These are phyloP conservation scores for Tetranychus piercei DNA, from an alignment of 2,888 invertebrate species.

Conservation along the genomic window DNA sequence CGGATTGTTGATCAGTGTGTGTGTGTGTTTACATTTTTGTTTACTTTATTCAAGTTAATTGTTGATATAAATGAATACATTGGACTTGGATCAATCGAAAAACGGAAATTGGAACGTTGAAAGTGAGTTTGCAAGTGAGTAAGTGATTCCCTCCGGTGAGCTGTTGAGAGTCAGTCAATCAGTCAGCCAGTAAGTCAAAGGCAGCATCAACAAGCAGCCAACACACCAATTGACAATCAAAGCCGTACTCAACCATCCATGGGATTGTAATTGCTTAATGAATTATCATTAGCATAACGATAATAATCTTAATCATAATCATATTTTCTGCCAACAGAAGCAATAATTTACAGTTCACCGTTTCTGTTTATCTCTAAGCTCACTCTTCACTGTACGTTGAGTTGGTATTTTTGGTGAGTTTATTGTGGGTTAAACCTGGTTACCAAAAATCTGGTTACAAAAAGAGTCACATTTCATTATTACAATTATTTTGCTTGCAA, in stretches of 20 bases:
- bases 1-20: not conserved
- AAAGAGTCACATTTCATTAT: not conserved
- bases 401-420: not conserved
- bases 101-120: not conserved
- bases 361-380: not conserved
- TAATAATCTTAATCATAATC: not conserved
- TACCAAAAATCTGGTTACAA: not conserved
- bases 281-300: not conserved
- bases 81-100: not conserved
- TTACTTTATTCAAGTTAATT: not conserved
- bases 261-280: constrained; percentile 1
- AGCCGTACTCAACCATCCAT: not conserved
- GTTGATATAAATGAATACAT: not conserved
- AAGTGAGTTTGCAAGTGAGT: not conserved
- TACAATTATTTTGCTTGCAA: not conserved
- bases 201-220: not conserved
- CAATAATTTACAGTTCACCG: not conserved
- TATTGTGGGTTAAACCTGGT: not conserved
- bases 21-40: not conserved
- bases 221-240: constrained; percentile 1
- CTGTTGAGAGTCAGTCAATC: not conserved
- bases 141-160: constrained; percentile 1
- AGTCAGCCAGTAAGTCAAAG: not conserved
- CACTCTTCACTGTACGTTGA: not conserved
- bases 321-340: not conserved